phyloP scores from a whole-genome alignment of 1,140 invertebrate species.

The Nymphalis io region DNA sequence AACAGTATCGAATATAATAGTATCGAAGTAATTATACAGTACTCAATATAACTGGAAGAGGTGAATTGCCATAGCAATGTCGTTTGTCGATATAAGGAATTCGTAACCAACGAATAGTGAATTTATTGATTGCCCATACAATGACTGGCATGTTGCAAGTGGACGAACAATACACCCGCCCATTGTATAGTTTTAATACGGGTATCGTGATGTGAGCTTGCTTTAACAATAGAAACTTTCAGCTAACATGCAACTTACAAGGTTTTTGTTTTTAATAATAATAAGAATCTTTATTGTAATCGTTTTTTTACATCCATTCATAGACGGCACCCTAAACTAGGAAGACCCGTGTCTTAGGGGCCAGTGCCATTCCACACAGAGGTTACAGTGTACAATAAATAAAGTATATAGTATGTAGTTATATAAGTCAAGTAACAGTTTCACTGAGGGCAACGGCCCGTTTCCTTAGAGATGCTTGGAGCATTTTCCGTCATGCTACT shows the following conservation, averaged over 20 bases:
- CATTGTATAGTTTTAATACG: conserved; percentile 5
- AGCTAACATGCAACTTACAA: background rate
- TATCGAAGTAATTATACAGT: background rate
- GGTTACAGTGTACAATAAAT: too few species aligned
- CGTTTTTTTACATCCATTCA: too few species aligned
- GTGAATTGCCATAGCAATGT: background rate
- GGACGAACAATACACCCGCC: background rate
- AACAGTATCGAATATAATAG: too few species aligned
- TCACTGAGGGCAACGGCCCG: too few species aligned
- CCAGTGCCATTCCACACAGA: too few species aligned
- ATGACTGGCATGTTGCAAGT: conserved; percentile 7
- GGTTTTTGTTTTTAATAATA: too few species aligned
- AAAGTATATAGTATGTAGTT: too few species aligned
- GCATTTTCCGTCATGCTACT: too few species aligned
- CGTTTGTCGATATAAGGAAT: background rate
- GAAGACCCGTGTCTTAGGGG: too few species aligned
- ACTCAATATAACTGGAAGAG: background rate
- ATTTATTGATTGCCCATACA: conserved; percentile 5
- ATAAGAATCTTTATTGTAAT: too few species aligned
- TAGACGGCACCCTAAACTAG: too few species aligned
- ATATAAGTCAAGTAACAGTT: too few species aligned
- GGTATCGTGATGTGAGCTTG: background rate
- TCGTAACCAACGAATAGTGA: background rate
- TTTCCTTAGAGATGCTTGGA: background rate
- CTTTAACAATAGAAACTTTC: background rate